A percentile compares a stretch with the other conserved stretches of the same genome.
Conservation (phyloP, 2,888 invertebrate species). For the Saturnia pavonia region DNA sequence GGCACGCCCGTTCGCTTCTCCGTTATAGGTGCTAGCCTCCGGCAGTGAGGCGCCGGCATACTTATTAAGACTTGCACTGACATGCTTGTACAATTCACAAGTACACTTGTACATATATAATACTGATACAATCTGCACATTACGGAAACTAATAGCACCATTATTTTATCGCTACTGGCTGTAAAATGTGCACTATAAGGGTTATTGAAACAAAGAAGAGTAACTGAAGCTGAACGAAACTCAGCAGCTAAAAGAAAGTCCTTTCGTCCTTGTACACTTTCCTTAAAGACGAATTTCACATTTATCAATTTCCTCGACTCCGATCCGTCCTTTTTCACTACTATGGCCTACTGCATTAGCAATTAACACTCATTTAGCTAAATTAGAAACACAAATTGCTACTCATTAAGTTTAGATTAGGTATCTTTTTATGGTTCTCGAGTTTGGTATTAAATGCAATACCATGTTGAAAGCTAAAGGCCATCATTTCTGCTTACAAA, state of each 20-base stretch:
- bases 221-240: background rate
- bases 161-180: conserved; percentile 15
- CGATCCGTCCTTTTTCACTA: background rate
- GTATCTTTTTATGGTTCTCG: background rate
- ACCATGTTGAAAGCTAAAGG: background rate
- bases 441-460: background rate
- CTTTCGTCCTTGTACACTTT: too few relatives aligned
- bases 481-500: background rate
- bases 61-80: conserved; percentile 30
- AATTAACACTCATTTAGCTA: background rate
- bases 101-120: background rate
- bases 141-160: conserved; percentile 16
- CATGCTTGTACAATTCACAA: background rate
- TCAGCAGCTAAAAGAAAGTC: background rate
- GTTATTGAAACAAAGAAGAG: conserved; percentile 13
- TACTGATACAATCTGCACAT: conserved; percentile 18
- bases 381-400: background rate
- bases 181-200: conserved; percentile 16
- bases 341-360: background rate
- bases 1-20: conserved; percentile 20
- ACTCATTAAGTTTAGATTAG: background rate
- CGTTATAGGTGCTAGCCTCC: conserved; percentile 27
- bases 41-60: conserved; percentile 32
- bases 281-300: too few relatives aligned
- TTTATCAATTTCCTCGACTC: background rate